A percentile compares a stretch with the other conserved stretches of the same genome.
Conservation (phyloP, 1,140 invertebrate genomes). For the Aphelenchoides avenae region DNA sequence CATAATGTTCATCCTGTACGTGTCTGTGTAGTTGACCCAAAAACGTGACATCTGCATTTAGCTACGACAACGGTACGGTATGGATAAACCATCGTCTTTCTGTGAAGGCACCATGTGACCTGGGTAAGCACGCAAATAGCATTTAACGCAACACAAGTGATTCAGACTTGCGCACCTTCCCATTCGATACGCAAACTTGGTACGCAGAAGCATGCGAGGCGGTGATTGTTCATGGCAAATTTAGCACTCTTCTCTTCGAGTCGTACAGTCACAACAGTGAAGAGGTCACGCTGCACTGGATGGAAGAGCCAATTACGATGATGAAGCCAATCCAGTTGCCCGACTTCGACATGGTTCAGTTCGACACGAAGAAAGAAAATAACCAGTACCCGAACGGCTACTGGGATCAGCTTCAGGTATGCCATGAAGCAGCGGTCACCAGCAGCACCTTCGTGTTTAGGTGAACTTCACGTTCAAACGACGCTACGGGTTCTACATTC, state of each 20-base stretch:
- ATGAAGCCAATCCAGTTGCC: conserved; percentile 56
- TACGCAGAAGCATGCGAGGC: not conserved
- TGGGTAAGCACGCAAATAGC: conserved; percentile 21
- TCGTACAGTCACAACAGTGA: conserved; percentile 56
- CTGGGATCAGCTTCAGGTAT: conserved; percentile 52
- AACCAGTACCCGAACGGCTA: conserved; percentile 38
- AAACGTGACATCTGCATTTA: conserved; percentile 8
- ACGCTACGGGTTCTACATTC: conserved; percentile 58
- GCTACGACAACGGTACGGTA: conserved; percentile 51
- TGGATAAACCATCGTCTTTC: conserved; percentile 57
- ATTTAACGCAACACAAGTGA: not conserved
- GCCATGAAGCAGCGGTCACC: too few species aligned
- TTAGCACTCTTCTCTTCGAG: conserved; percentile 48
- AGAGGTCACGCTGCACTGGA: conserved; percentile 50
- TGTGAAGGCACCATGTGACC: conserved; percentile 55
- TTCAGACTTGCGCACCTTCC: conserved; percentile 51
- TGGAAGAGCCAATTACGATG: conserved; percentile 54
- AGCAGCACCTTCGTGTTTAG: conserved; percentile 30
- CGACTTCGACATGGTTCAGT: conserved; percentile 58
- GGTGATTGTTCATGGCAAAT: conserved; percentile 1
- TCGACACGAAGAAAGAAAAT: conserved; percentile 38
- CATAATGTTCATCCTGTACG: conserved; percentile 56
- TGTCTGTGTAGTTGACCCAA: conserved; percentile 1
- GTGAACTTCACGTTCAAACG: conserved; percentile 56
- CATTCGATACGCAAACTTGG: conserved; percentile 56